Base-by-base conservation (phyloP, 92 coral and sea anemone genomes). In the Isaurus tuberculatus region DNA sequence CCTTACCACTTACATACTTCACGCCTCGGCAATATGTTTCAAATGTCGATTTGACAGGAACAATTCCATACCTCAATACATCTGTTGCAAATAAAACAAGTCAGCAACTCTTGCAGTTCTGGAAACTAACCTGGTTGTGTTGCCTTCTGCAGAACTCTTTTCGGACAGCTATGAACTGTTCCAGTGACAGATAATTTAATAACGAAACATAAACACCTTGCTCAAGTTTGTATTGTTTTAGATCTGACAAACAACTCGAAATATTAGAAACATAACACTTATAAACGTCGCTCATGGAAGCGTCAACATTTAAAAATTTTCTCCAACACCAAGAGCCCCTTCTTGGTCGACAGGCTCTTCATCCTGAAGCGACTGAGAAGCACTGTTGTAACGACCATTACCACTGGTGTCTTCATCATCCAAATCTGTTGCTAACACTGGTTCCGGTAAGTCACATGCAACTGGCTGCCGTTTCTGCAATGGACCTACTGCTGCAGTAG, bases 1-100 rank as follows among this genome's bases (percentile, higher is more conserved):
- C 78, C 75, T 85, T 85, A 33, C 85, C 44, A 85, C 88, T 85
- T 25, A 75, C 65, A 83, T 67, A 85, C 75, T 85, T 85, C 42
- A 85, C 55, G 9, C 23, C 28, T 4, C 65, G 84, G 53, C 63
- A 85, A 67, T 67, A 17, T 78, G 27, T 75, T 53, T 49, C 68
- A 73, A 75, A 85, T 0, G 44, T 37, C 63, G 73, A 40, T 71
- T 85, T 85, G 33, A 85, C 66, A 32, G 78, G 74, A 85, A 85
- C 65, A 60, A 85, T 63, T 49, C 88, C 88, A 72, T 72, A 43
- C 34, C 75, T 77, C 49, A 36, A 70, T 42, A 85, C 84, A 64
- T 85, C 25, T 36, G 15, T 51, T 48, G 88, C 88, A 85, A 85
- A 85, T 28, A 14, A 49, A 75, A 85, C 25, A 67, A 85, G 82